Percentiles rank a stretch among this genome's conserved stretches.
Conservation (phyloP, 1,140 invertebrate species). For the Coenobita brevimanus region DNA sequence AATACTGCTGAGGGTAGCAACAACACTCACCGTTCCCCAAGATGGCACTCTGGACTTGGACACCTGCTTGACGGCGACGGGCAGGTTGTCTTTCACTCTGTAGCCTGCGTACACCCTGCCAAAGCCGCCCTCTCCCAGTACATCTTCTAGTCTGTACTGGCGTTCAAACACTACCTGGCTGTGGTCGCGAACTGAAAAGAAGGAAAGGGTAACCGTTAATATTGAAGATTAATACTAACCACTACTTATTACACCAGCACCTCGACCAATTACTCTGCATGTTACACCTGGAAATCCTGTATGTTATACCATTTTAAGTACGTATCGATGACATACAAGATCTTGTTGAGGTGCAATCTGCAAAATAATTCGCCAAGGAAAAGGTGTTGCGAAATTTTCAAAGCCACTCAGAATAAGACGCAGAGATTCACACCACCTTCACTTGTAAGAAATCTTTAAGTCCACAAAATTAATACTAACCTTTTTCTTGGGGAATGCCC, state of each 20-base stretch:
- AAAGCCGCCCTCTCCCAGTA: slow-evolving; percentile 78
- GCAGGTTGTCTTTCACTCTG: slow-evolving; percentile 74
- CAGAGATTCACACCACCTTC: too few relatives aligned
- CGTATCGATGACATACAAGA: too few relatives aligned
- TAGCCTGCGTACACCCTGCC: slow-evolving; percentile 77
- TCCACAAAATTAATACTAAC: slow-evolving; percentile 39
- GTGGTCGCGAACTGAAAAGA: slow-evolving; percentile 42
- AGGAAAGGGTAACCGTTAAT: slow-evolving; percentile 26
- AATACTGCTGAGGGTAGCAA: too few relatives aligned
- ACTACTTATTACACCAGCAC: too few relatives aligned
- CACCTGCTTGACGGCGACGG: slow-evolving; percentile 80
- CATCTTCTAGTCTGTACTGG: slow-evolving; percentile 70
- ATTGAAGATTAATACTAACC: neutral
- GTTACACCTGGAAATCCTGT: too few relatives aligned
- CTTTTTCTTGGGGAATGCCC: slow-evolving; percentile 61
- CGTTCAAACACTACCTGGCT: slow-evolving; percentile 41
- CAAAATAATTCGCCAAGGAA: too few relatives aligned
- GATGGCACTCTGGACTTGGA: slow-evolving; percentile 78
- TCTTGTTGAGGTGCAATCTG: too few relatives aligned
- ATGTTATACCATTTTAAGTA: too few relatives aligned
- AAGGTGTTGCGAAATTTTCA: too few relatives aligned
- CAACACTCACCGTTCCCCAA: slow-evolving; percentile 76
- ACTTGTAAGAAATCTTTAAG: too few relatives aligned
- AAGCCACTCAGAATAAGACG: too few relatives aligned
- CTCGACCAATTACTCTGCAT: too few relatives aligned